Percentiles rank a stretch among this genome's conserved stretches.
phyloP scores from a whole-genome alignment of 53 echinoderm and acorn worm species.

The Temnopleurus reevesii region DNA sequence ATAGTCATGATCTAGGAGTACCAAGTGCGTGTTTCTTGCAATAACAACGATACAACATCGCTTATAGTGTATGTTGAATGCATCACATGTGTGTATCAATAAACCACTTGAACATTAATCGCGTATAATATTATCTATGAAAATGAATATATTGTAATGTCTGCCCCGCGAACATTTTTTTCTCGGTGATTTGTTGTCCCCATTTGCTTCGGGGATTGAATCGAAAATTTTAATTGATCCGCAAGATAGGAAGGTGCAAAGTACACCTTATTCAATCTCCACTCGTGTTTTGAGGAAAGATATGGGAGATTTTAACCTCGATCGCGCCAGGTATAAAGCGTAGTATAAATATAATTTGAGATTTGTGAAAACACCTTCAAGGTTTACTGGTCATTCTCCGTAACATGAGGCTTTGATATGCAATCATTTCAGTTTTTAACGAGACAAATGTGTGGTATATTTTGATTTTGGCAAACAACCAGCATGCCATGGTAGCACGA shows the following conservation, averaged over 20 bases:
- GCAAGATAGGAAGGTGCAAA: background rate
- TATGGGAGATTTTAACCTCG: slow-evolving; percentile 21
- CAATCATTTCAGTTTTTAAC: background rate
- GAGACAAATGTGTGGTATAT: background rate
- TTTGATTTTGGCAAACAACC: background rate
- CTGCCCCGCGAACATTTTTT: no score
- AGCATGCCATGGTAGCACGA: background rate
- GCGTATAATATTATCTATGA: no score
- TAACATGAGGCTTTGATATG: slow-evolving; percentile 19
- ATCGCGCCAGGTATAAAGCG: slow-evolving; percentile 25
- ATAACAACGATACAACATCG: no score
- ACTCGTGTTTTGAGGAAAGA: background rate
- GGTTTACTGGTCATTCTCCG: slow-evolving; percentile 13
- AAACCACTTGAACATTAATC: no score
- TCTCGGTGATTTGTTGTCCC: no score
- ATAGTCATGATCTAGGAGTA: no score
- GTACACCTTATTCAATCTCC: background rate
- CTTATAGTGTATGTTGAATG: no score
- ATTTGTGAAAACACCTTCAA: slow-evolving; percentile 24
- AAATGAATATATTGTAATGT: no score
- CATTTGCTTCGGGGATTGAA: background rate
- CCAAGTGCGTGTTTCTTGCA: no score
- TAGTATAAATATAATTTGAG: slow-evolving; percentile 37
- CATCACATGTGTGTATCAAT: no score
- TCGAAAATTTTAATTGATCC: background rate